Base-by-base conservation (phyloP, 2,113 vertebrate genomes). In the Polypterus senegalus region DNA sequence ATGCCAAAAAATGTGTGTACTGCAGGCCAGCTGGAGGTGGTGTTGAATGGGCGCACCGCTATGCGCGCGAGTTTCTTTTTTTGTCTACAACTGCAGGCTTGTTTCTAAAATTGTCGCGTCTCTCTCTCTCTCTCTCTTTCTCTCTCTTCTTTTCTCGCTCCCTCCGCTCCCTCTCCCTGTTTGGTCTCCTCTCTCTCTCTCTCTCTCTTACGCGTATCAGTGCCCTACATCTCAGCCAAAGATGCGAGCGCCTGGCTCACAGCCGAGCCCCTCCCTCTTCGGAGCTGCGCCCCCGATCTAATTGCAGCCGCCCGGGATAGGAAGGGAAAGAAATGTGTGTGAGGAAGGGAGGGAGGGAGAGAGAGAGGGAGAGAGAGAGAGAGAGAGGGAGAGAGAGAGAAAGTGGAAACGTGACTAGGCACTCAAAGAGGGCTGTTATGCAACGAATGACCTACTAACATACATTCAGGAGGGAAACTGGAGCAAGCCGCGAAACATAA, bases 361-460 rank as follows among this genome's bases (percentile, higher is more conserved):
- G 60, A 71, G 73, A 72, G 55, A 69, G 66, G 56, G 67, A 75
- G 71, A 76, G 74, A 76, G 63, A 72, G 61, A 71, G 56, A 66
- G 47, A 49, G 56, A 62, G 48, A 71, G 57, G 71, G 66, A 65
- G 71, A 71, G 63, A 68, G 61, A 73, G 71, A 74, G 77, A 76
- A 76, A 79, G 73, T 78, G 69, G 77, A 79, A 82, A 80, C 81
- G 85, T 85, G 83, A 87, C 83, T 73, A 81, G 83, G 83, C 81
- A 84, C 74, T 79, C 78, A 79, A 79, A 83, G 83, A 74, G 73
- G 72, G 75, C 69, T 84, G 80, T 88, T 88, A 87, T 84, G 86
- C 84, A 88, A 87, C 85, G 70, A 70, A 78, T 87, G 86, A 88
- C 86, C 86, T 82, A 88, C 86, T 88, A 87, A 87, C 86, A 88